A percentile compares a stretch with the other conserved stretches of the same genome.
Conservation (phyloP, 2,113 vertebrate species). For the Platysternon megacephalum region DNA sequence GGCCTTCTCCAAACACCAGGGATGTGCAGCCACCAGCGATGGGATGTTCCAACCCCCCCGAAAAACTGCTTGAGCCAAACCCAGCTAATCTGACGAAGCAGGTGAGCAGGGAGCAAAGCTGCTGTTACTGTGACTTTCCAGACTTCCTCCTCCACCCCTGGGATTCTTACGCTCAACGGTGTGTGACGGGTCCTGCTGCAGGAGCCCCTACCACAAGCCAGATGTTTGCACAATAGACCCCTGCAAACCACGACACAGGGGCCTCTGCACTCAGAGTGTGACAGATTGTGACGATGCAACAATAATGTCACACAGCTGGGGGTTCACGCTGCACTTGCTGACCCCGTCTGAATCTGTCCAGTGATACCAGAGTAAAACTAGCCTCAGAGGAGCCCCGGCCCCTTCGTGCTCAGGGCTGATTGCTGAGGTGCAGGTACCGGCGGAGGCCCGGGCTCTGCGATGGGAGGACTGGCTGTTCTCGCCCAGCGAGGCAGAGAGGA, state of each 20-base stretch:
- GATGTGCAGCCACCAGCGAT: background rate
- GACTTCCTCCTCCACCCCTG: background rate
- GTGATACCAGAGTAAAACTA: background rate
- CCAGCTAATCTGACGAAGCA: background rate
- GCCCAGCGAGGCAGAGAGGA: background rate
- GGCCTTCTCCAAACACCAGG: background rate
- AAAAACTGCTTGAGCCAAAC: background rate
- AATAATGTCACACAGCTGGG: no score
- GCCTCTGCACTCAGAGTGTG: background rate
- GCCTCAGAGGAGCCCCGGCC: no score
- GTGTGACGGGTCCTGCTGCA: background rate
- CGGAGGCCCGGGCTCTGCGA: no score
- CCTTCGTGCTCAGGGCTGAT: no score
- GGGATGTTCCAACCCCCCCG: background rate
- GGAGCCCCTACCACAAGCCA: background rate
- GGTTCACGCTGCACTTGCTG: no score
- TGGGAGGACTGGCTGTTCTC: fast-evolving
- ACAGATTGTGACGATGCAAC: no score
- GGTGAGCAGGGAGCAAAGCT: background rate
- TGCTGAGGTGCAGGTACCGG: no score
- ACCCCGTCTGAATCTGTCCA: background rate
- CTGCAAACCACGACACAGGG: background rate
- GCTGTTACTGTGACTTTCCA: no score
- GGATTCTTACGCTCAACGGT: background rate
- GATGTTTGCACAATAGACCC: background rate